Percentiles rank a stretch among this genome's conserved stretches.
Evolutionary conservation across 2,888 invertebrate species (phyloP).

Genomic region (Aspidapion aeneum): DNA sequence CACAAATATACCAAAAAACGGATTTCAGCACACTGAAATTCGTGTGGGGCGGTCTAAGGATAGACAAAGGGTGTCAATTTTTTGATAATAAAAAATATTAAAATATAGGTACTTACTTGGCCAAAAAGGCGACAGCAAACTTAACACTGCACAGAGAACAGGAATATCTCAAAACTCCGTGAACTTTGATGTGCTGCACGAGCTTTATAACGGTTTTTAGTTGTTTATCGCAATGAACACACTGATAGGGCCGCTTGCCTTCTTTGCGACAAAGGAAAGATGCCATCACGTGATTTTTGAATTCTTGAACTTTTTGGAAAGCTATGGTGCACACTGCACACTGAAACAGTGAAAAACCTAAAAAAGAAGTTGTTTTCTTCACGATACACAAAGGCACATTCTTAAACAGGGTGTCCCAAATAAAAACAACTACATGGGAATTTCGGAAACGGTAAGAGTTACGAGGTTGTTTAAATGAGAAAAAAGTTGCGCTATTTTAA

Average conservation of each 20-base stretch:
- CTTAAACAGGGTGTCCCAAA: too few species aligned
- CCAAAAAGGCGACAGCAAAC: conserved; percentile 36
- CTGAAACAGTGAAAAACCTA: conserved; percentile 50
- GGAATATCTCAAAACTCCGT: conserved; percentile 55
- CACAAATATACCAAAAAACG: too few species aligned
- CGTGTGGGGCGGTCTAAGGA: too few species aligned
- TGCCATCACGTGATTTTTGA: conserved; percentile 46
- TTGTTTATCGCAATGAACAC: conserved; percentile 51
- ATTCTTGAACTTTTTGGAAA: conserved; percentile 38
- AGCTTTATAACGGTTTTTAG: conserved; percentile 49
- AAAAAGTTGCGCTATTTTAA: too few species aligned
- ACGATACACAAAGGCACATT: too few species aligned
- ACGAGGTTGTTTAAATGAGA: too few species aligned
- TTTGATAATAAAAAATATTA: too few species aligned
- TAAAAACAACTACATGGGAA: too few species aligned
- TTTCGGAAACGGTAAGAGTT: too few species aligned
- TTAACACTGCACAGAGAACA: conserved; percentile 57
- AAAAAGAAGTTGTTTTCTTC: conserved; percentile 15
- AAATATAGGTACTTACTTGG: conserved; percentile 40
- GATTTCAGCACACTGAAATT: too few species aligned
- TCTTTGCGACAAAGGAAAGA: conserved; percentile 27
- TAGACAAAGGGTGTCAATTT: too few species aligned
- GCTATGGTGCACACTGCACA: conserved; percentile 51
- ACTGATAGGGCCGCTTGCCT: conserved; percentile 43
- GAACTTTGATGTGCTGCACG: conserved; percentile 57